Evolutionary conservation across 2,113 vertebrate genomes (phyloP).

Genomic region (Xenotilapia longispinis): DNA sequence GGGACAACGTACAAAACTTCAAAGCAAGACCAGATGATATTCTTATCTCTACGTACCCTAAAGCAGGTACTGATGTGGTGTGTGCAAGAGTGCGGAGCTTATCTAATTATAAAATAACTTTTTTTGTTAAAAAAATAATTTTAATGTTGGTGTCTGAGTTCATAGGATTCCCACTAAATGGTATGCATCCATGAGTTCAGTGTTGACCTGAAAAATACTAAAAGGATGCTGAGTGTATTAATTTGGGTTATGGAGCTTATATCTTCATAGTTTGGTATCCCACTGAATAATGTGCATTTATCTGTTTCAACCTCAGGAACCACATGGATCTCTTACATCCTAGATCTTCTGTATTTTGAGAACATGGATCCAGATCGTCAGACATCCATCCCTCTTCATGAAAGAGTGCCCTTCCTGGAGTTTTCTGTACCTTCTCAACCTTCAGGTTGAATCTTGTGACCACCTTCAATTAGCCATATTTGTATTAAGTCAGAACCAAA

Average conservation of each 20-base stretch:
- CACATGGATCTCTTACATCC: constrained; percentile 74
- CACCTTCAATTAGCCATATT: neutral
- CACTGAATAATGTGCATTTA: neutral
- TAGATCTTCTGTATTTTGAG: constrained; percentile 68
- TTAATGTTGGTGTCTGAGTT: neutral
- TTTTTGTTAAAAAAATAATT: neutral
- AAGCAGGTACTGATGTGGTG: constrained; percentile 49
- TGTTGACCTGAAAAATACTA: neutral
- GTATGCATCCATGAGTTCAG: neutral
- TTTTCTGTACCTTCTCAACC: neutral
- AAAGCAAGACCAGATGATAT: constrained; percentile 75
- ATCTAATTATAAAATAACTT: neutral
- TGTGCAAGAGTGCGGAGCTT: neutral
- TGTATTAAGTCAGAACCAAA: neutral
- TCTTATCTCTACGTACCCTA: constrained; percentile 77
- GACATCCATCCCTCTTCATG: constrained; percentile 40
- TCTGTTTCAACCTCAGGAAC: constrained; percentile 56
- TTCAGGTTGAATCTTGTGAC: neutral
- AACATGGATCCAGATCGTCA: constrained; percentile 36
- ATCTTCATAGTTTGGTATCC: neutral
- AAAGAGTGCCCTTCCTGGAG: constrained; percentile 72
- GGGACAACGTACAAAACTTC: constrained; percentile 71
- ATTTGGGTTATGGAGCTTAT: neutral
- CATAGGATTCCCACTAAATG: neutral
- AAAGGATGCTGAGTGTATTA: neutral